Evolutionary conservation across 2,888 invertebrate species (phyloP).

Genomic region (Aromia moschata): DNA sequence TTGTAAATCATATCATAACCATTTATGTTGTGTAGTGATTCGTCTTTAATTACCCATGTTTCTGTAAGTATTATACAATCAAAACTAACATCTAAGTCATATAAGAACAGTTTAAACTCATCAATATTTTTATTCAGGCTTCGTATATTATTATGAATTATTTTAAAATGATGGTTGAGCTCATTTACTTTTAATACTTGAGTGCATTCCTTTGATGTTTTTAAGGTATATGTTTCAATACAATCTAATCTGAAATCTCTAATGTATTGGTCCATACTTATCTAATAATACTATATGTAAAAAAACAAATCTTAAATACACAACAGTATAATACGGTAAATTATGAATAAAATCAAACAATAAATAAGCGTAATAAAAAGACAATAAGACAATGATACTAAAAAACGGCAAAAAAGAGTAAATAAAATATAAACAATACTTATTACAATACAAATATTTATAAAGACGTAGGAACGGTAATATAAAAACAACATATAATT

Average conservation of each 20-base stretch:
- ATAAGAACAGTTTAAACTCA: not conserved
- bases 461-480: too few relatives aligned
- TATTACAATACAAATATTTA: too few relatives aligned
- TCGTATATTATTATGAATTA: slow-evolving; percentile 1
- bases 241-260: not conserved
- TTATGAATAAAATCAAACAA: too few relatives aligned
- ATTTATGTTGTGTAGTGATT: not conserved
- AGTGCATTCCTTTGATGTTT: not conserved
- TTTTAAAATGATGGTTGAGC: not conserved
- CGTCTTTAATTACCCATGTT: not conserved
- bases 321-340: too few relatives aligned
- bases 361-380: too few relatives aligned
- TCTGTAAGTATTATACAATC: not conserved
- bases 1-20: slow-evolving; percentile 2
- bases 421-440: too few relatives aligned
- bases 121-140: not conserved
- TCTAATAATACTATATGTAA: too few relatives aligned
- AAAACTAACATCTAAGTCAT: not conserved
- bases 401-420: too few relatives aligned
- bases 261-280: not conserved
- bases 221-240: not conserved
- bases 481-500: too few relatives aligned
- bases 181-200: not conserved
- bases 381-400: too few relatives aligned
- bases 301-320: too few relatives aligned